Evolutionary conservation across 2,888 invertebrate genomes (phyloP).

Genomic region (Leptinotarsa haldemani): DNA sequence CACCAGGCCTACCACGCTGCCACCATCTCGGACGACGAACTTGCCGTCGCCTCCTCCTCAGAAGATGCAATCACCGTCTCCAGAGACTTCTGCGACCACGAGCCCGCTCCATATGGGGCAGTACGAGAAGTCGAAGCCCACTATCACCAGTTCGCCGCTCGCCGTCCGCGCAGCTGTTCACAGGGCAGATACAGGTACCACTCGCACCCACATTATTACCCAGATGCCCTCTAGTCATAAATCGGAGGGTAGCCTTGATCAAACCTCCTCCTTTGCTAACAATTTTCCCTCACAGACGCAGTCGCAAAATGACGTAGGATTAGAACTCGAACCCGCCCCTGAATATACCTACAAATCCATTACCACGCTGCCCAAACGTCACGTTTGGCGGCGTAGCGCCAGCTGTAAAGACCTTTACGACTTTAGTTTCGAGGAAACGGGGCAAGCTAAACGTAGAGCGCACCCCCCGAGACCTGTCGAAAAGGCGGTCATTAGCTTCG

Average conservation of each 20-base stretch:
- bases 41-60: constrained; percentile 62
- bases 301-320: constrained; percentile 64
- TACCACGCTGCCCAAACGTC: constrained; percentile 65
- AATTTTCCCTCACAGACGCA: constrained; percentile 64
- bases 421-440: constrained; percentile 79
- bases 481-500: constrained; percentile 56
- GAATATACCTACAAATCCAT: constrained; percentile 55
- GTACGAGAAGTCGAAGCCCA: constrained; percentile 52
- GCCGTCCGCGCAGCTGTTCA: constrained; percentile 69
- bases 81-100: constrained; percentile 65
- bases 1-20: constrained; percentile 65
- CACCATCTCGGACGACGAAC: constrained; percentile 65
- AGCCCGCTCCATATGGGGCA: constrained; percentile 59
- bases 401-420: constrained; percentile 86
- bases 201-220: constrained; percentile 64
- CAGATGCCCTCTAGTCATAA: constrained; percentile 71
- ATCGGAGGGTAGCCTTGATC: constrained; percentile 70
- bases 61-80: constrained; percentile 66
- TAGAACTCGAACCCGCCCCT: constrained; percentile 49
- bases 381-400: constrained; percentile 81
- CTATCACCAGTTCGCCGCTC: constrained; percentile 66
- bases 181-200: constrained; percentile 66
- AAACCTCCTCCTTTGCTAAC: constrained; percentile 54
- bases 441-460: constrained; percentile 73
- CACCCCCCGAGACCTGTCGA: constrained; percentile 66